Conservation (phyloP, 2,113 vertebrate species). For the Phalacrocorax aristotelis region DNA sequence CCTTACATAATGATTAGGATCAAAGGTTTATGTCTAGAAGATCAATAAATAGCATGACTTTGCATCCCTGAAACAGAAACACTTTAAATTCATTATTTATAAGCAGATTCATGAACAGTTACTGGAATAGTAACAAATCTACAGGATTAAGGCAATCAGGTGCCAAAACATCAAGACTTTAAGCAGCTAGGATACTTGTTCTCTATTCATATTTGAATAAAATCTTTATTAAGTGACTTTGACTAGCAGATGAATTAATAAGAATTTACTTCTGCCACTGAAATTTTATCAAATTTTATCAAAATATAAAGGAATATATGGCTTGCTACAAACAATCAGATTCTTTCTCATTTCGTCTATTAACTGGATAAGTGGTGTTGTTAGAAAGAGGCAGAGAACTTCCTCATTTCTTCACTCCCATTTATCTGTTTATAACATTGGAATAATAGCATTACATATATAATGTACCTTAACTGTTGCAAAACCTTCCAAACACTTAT, state of each 20-base stretch:
- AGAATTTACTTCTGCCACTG: background rate
- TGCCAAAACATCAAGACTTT: background rate
- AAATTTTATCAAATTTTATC: background rate
- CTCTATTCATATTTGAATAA: background rate
- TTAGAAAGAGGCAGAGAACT: background rate
- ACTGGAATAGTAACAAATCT: background rate
- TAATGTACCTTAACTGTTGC: background rate
- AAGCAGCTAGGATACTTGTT: background rate
- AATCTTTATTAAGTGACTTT: background rate
- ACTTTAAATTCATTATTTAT: background rate
- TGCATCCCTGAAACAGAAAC: background rate
- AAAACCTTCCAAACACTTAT: background rate
- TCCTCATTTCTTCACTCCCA: background rate
- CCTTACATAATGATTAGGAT: background rate
- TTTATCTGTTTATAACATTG: background rate
- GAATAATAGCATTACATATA: background rate
- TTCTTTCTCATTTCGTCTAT: background rate
- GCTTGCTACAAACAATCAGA: background rate
- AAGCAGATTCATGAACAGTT: background rate
- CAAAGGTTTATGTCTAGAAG: background rate
- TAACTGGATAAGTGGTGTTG: background rate
- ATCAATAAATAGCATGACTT: background rate
- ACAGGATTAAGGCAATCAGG: background rate
- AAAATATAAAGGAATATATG: background rate
- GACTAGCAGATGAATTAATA: background rate